Base-by-base conservation (phyloP, 2,797 vertebrate species). In the Heliangelus exortis region DNA sequence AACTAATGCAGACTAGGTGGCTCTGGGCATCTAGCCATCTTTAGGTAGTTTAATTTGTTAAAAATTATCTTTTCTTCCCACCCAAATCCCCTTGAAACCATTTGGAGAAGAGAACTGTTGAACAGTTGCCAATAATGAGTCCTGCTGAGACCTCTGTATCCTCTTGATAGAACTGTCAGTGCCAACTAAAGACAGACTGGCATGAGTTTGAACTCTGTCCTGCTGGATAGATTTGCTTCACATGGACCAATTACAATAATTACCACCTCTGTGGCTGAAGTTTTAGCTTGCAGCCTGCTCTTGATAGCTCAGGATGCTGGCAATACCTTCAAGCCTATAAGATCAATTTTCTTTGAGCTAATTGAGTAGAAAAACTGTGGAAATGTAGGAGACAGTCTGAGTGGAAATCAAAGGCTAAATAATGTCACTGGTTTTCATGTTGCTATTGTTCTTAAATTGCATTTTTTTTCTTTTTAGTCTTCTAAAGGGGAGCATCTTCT, bases 1-100 rank as follows among this genome's bases (percentile, higher is more conserved):
- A 85, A 91, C 84, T 90, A 75, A 92, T 66, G 92, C 91, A 91
- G 73, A 73, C 79, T 66, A 84, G 93, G 93, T 93, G 85, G 83
- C 95, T 96, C 89, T 80, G 94, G 90, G 96, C 92, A 94, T 84
- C 75, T 69, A 31, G 90, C 93, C 93, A 95, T 94, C 86, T 93
- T 84, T 78, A 97, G 94, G 95, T 96, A 95, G 96, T 95, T 96
- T 93, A 92, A 93, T 92, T 95, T 95, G 89, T 96, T 95, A 96
- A 96, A 95, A 96, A 96, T 95, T 62, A 81, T 95, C 93, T 89
- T 89, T 91, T 39, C 92, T 92, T 91, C 86, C 92, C 79, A 93
- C 90, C 87, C 84, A 87, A 95, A 90, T 93, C 94, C 93, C 94
- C 87, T 94, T 86, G 92, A 95, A 95, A 95, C 90, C 89, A 90